Evolutionary conservation across 2,113 vertebrate genomes (phyloP).

Genomic region (Scomber colias): DNA sequence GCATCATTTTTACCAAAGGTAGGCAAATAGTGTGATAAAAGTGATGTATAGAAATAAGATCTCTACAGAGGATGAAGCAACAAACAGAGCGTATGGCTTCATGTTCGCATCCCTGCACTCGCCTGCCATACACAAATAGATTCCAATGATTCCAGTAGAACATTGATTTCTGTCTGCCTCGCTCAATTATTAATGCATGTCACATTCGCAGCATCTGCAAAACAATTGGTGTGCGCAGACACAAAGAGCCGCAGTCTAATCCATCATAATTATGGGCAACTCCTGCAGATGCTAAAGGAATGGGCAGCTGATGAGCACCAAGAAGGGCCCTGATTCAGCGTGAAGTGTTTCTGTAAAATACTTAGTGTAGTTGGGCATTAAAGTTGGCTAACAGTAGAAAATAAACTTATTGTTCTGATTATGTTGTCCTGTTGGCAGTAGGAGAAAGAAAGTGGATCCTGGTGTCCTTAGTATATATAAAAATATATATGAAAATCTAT

Average conservation of each 20-base stretch:
- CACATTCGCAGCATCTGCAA: slow-evolving; percentile 89
- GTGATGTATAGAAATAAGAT: slow-evolving; percentile 19
- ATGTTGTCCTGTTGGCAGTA: not conserved
- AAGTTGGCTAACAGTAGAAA: not conserved
- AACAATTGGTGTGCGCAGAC: slow-evolving; percentile 86
- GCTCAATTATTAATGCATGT: slow-evolving; percentile 88
- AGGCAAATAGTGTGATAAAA: not conserved
- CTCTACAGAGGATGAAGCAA: slow-evolving; percentile 8
- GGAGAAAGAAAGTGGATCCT: not conserved
- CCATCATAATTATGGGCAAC: slow-evolving; percentile 91
- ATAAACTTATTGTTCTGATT: not conserved
- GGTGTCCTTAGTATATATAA: not conserved
- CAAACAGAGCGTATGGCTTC: slow-evolving; percentile 1
- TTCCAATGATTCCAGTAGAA: slow-evolving; percentile 47
- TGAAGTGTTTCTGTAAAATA: slow-evolving; percentile 18
- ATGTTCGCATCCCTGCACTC: slow-evolving; percentile 7
- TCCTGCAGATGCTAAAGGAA: slow-evolving; percentile 82
- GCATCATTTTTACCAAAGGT: not conserved
- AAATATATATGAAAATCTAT: not conserved
- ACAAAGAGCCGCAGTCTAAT: slow-evolving; percentile 90
- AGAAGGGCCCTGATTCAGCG: slow-evolving; percentile 22
- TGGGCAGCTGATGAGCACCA: slow-evolving; percentile 56
- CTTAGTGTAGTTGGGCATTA: not conserved
- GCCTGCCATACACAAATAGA: slow-evolving; percentile 47
- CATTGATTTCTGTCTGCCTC: slow-evolving; percentile 75